Percentiles rank a stretch among this genome's conserved stretches.
Evolutionary conservation across 2,113 vertebrate genomes (phyloP).

Genomic region (Athene cunicularia): DNA sequence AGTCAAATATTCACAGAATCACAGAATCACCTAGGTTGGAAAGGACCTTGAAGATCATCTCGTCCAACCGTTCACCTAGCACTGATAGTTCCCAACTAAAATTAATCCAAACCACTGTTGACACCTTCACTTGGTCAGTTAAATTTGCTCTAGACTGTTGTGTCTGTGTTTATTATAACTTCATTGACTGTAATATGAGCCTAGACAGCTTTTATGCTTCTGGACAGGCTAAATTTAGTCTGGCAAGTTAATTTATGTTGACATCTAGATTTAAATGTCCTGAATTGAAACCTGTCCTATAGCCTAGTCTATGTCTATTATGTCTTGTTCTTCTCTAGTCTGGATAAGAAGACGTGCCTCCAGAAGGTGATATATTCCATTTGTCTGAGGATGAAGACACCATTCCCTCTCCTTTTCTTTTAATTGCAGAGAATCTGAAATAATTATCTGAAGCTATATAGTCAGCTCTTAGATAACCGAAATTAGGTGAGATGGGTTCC

Average conservation of each 20-base stretch:
- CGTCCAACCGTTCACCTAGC: too few species aligned
- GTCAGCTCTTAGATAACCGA: neutral
- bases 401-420: neutral
- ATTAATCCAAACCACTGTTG: rapidly evolving
- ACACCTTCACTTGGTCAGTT: neutral
- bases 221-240: neutral
- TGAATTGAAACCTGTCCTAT: neutral
- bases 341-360: neutral
- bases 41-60: too few species aligned
- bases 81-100: too few species aligned
- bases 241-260: neutral
- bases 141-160: neutral
- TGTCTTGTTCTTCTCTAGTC: neutral
- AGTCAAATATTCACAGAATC: neutral
- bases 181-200: neutral
- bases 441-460: neutral
- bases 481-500: neutral
- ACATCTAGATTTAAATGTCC: neutral
- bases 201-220: neutral
- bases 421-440: neutral
- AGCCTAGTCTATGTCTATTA: neutral
- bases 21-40: too few species aligned
- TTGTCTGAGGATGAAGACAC: neutral
- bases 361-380: neutral
- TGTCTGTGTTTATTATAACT: neutral